Conservation (phyloP, 2,113 vertebrate species). For the Hippopotamus amphibius region DNA sequence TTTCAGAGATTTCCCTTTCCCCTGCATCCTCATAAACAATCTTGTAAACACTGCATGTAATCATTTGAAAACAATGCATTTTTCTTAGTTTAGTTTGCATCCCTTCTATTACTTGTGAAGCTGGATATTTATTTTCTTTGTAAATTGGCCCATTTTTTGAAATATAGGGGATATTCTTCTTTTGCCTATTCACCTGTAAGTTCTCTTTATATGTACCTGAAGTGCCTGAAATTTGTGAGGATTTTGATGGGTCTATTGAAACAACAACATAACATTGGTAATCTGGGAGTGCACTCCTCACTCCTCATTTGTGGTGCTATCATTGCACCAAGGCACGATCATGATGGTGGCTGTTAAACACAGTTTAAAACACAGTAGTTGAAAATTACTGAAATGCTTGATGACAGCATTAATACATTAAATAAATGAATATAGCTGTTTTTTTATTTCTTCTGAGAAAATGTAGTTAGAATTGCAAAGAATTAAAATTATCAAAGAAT, state of each 20-base stretch:
- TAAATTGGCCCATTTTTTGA: not conserved
- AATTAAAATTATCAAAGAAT: not conserved
- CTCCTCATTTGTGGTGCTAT: not conserved
- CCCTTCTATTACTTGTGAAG: not conserved
- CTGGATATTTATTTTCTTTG: slow-evolving; percentile 32
- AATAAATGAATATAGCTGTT: not conserved
- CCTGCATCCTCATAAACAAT: not conserved
- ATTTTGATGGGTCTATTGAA: not conserved
- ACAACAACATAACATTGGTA: not conserved
- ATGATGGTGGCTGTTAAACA: not conserved
- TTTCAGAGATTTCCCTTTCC: not conserved
- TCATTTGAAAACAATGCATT: not conserved
- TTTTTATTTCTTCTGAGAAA: slow-evolving; percentile 18
- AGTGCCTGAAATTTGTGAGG: not conserved
- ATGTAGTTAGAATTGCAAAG: not conserved
- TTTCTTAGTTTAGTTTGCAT: slow-evolving; percentile 24
- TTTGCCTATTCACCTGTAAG: slow-evolving; percentile 19
- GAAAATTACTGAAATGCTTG: not conserved
- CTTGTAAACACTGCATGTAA: not conserved
- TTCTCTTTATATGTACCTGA: not conserved
- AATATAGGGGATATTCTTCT: not conserved
- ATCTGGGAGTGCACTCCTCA: not conserved
- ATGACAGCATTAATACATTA: not conserved
- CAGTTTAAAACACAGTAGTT: not conserved
- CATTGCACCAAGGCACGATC: not conserved